Conservation (phyloP, 2,113 vertebrate species). For the Callaeas wilsoni region DNA sequence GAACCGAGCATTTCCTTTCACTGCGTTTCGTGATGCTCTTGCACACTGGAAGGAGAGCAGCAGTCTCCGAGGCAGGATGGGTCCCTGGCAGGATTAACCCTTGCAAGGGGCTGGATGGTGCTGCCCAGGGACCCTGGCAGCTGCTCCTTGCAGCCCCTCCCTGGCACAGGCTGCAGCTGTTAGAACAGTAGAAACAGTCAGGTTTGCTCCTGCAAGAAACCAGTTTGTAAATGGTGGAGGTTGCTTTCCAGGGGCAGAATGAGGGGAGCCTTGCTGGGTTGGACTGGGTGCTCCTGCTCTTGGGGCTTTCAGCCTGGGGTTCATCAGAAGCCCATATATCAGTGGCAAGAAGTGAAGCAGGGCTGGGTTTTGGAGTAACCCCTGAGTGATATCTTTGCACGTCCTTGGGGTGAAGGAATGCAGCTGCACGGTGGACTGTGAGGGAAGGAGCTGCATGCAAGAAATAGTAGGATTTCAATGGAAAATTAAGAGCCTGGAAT, state of each 20-base stretch:
- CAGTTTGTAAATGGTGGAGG: not conserved
- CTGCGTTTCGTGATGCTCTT: not conserved
- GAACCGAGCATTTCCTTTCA: not conserved
- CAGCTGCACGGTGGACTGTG: not conserved
- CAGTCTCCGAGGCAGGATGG: not conserved
- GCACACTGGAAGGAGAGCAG: not conserved
- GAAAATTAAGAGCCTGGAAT: not conserved
- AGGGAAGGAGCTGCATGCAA: not conserved
- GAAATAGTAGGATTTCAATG: not conserved
- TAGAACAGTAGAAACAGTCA: not conserved
- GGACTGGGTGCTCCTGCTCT: not conserved
- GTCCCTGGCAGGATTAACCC: not conserved
- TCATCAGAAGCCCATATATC: not conserved
- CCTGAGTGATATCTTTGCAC: not conserved
- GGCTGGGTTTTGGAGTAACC: not conserved
- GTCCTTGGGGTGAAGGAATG: not conserved
- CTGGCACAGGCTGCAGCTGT: not conserved
- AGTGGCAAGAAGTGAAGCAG: not conserved
- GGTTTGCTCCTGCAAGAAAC: not conserved
- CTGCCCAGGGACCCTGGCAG: not conserved
- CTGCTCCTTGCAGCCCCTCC: not conserved
- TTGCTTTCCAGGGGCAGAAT: not conserved
- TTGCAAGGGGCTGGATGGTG: not conserved
- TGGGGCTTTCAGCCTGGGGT: not conserved
- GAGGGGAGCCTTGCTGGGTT: not conserved